Conservation (phyloP, 2,888 invertebrate genomes). For the Apodemia mormo region DNA sequence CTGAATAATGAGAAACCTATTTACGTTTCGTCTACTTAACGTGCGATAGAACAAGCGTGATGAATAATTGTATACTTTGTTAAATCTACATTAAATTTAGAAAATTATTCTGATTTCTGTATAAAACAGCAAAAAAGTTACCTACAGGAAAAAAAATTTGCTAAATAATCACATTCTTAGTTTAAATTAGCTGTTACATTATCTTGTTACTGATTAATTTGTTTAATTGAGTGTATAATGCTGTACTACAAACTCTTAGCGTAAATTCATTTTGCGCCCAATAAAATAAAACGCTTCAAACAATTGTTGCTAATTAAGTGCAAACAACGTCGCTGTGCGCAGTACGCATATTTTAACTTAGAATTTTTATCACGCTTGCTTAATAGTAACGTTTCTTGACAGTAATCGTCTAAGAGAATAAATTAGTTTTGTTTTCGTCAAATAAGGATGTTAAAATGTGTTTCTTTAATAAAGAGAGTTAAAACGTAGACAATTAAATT, state of each 20-base stretch:
- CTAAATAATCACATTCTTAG: no score
- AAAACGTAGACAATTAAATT: constrained; percentile 6
- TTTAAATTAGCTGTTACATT: not conserved
- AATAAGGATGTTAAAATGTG: not conserved
- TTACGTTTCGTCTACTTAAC: no score
- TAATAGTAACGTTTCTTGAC: constrained; percentile 11
- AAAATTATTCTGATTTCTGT: no score
- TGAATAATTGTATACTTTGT: no score
- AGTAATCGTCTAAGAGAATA: constrained; percentile 9
- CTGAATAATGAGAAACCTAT: no score
- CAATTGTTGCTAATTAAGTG: constrained; percentile 32
- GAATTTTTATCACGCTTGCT: constrained; percentile 6
- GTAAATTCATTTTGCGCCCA: not conserved
- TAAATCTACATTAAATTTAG: no score
- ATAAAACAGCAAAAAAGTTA: no score
- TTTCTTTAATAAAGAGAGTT: not conserved
- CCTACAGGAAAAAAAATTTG: not conserved
- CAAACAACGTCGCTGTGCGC: constrained; percentile 28
- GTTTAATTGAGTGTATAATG: constrained; percentile 4
- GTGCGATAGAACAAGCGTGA: no score
- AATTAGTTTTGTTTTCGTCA: constrained; percentile 11
- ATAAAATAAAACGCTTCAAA: constrained; percentile 23
- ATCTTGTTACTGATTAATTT: constrained; percentile 7
- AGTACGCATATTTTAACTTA: constrained; percentile 14
- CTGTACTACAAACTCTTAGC: not conserved